A percentile compares a stretch with the other conserved stretches of the same genome.
phyloP scores from a whole-genome alignment of 92 coral and sea anemone species.

The Zoanthus solanderi region DNA sequence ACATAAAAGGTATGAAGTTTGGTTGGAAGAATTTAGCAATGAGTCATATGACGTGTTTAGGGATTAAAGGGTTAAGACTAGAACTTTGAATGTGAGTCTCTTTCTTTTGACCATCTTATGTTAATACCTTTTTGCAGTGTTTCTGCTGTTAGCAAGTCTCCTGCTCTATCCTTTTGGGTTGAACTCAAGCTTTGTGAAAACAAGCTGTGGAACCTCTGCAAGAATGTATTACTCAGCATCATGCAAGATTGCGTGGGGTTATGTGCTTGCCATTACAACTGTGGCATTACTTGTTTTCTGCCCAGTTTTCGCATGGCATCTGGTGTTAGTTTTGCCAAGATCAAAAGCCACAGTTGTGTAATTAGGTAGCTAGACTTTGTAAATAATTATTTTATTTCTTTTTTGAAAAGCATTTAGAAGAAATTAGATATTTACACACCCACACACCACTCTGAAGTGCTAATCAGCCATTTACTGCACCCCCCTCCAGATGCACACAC shows the following conservation, averaged over 20 bases:
- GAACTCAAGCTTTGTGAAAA: constrained; percentile 68
- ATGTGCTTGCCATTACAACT: constrained; percentile 76
- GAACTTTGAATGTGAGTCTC: too few species aligned
- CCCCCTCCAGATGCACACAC: too few species aligned
- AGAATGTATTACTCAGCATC: constrained; percentile 67
- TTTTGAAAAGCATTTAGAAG: too few species aligned
- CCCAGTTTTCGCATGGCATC: constrained; percentile 79
- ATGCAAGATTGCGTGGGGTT: constrained; percentile 87
- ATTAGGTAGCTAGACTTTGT: neutral
- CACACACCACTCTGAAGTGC: too few species aligned
- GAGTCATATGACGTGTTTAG: too few species aligned
- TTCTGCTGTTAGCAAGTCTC: constrained; percentile 68
- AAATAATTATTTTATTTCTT: too few species aligned
- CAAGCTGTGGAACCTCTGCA: constrained; percentile 71
- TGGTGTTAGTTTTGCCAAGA: constrained; percentile 67
- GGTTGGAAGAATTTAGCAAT: too few species aligned
- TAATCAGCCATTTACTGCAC: too few species aligned
- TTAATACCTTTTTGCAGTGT: constrained; percentile 47
- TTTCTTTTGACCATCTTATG: too few species aligned
- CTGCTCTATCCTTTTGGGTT: constrained; percentile 78
- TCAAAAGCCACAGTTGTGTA: constrained; percentile 88
- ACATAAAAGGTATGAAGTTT: too few species aligned
- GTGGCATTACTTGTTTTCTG: constrained; percentile 78
- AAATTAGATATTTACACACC: too few species aligned
- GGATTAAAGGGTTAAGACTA: too few species aligned